These are phyloP conservation scores for Poecilia velifera DNA, from an alignment of 2,797 vertebrate species.

Conservation along the genomic window DNA sequence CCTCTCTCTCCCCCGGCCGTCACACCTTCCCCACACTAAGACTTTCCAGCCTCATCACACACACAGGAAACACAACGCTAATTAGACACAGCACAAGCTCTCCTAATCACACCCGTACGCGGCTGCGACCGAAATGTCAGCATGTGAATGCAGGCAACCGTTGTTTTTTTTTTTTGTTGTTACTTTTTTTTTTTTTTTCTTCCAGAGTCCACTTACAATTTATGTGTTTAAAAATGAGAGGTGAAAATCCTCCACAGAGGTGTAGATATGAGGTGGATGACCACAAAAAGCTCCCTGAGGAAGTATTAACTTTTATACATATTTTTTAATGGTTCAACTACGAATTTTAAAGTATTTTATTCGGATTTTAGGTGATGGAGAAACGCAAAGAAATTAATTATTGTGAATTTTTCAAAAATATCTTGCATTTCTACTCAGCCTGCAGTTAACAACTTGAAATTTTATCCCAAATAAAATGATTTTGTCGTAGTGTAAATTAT, in stretches of 20 bases:
- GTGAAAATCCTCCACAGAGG: conserved; percentile 43
- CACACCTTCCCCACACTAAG: conserved; percentile 69
- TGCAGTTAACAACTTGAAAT: not conserved
- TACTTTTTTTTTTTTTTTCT: conserved; percentile 6
- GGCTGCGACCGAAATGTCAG: conserved; percentile 70
- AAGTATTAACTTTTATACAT: not conserved
- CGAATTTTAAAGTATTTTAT: not conserved
- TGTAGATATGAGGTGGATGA: conserved; percentile 30
- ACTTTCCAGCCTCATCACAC: conserved; percentile 71
- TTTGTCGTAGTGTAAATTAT: not conserved
- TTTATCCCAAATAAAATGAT: not conserved
- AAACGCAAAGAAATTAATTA: not conserved
- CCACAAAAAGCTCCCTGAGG: conserved; percentile 4
- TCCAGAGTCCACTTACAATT: conserved; percentile 30
- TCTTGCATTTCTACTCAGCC: not conserved
- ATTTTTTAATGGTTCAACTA: not conserved
- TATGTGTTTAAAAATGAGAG: conserved; percentile 25
- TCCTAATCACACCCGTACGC: conserved; percentile 67
- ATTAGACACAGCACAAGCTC: conserved; percentile 83
- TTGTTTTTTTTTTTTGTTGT: conserved; percentile 8
- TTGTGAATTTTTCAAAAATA: not conserved
- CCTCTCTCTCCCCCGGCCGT: conserved; percentile 68
- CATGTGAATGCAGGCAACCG: conserved; percentile 45
- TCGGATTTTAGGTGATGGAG: not conserved
- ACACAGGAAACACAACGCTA: conserved; percentile 80